These are phyloP conservation scores for Anabas testudineus DNA, from an alignment of 2,797 vertebrate species.

Conservation along the genomic window DNA sequence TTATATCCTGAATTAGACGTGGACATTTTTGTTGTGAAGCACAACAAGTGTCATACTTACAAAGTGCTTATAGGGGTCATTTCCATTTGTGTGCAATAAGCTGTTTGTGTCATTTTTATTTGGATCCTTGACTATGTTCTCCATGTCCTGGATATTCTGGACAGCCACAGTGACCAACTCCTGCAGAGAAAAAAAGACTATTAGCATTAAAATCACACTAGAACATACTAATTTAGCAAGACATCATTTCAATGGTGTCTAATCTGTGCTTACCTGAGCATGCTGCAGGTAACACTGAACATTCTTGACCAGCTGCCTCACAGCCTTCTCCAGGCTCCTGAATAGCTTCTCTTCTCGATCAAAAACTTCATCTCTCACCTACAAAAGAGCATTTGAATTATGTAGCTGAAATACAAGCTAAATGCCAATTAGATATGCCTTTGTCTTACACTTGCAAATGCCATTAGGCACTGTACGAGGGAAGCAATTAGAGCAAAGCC, in stretches of 20 bases:
- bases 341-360: constrained; percentile 94
- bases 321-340: constrained; percentile 92
- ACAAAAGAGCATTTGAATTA: constrained; percentile 50
- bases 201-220: neutral
- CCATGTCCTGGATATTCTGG: constrained; percentile 85
- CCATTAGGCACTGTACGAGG: neutral
- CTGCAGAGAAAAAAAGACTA: constrained; percentile 71
- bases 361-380: constrained; percentile 96
- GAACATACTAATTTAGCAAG: neutral
- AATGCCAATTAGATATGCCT: neutral
- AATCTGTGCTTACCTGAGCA: constrained; percentile 83
- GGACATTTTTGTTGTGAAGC: neutral
- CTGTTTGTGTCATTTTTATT: constrained; percentile 74
- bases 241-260: no score
- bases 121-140: constrained; percentile 84
- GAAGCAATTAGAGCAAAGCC: neutral
- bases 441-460: neutral
- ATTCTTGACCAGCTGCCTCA: constrained; percentile 90
- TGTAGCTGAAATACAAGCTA: neutral
- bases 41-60: constrained; percentile 84
- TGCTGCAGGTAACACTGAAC: constrained; percentile 86
- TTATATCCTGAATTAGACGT: neutral
- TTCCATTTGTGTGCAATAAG: constrained; percentile 70
- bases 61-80: constrained; percentile 87
- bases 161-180: constrained; percentile 88